Evolutionary conservation across 2,113 vertebrate genomes (phyloP), one percentile per base, ranked within the genome.

Genomic region (Laticauda colubrina): DNA sequence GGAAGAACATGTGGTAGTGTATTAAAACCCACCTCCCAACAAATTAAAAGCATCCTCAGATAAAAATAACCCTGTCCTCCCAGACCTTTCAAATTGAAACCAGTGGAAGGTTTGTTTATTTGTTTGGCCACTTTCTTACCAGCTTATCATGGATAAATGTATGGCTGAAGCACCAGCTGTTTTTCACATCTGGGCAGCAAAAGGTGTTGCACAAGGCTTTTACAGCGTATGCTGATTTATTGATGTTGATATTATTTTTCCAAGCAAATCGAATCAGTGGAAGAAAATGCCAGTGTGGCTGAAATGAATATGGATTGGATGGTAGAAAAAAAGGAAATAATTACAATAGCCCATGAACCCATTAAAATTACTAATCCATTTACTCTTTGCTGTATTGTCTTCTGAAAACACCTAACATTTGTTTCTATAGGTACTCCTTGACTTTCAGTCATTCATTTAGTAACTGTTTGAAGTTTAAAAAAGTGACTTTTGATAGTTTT

Each of bases 21-120:
- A 97, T 98, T 98, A 97, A 97, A 86, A 24, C 57, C 23, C 2
- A 8, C 23, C 26, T 5, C 93, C 94, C 97, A 97, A 98, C 97
- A 98, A 98, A 98, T 98, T 97, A 98, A 98, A 98, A 98, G 97
- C 98, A 98, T 98, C 98, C 98, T 98, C 96, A 96, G 97, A 98
- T 98, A 98, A 98, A 98, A 98, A 98, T 98, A 98, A 97, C 98
- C 93, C 97, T 96, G 96, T 96, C 97, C 97, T 97, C 93, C 97
- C 96, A 98, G 97, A 95, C 97, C 93, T 97, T 96, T 97, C 97
- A 97, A 97, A 98, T 95, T 96, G 96, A 98, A 98, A 98, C 97
- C 97, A 97, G 43, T 97, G 97, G 95, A 93, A 94, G 94, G 91
- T 51, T 91, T 85, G 54, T 85, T 91, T 56, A 91, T 91, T 64